These are phyloP conservation scores for Pyrocephalus nanus DNA, from an alignment of 2,797 vertebrate genomes.

Conservation along the genomic window DNA sequence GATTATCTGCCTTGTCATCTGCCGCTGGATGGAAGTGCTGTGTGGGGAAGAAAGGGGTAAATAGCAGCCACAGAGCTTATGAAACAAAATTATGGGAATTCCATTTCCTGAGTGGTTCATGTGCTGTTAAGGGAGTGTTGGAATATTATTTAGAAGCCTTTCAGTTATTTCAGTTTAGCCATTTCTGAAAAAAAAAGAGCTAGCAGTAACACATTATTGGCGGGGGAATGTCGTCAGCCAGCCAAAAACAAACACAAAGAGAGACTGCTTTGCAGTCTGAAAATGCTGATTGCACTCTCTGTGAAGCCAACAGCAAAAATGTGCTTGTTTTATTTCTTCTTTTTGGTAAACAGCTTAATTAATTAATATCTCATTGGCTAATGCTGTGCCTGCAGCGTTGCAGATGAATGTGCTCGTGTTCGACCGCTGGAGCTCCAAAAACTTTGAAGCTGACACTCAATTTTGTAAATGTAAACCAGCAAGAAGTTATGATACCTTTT, in stretches of 20 bases:
- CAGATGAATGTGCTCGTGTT: neutral
- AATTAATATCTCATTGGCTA: neutral
- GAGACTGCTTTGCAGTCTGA: conserved; percentile 15
- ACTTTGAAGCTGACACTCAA: neutral
- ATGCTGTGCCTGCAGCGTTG: neutral
- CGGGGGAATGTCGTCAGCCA: neutral
- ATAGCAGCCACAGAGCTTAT: neutral
- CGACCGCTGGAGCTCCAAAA: neutral
- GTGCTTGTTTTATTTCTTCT: conserved; percentile 4
- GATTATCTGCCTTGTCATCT: neutral
- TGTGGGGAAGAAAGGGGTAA: neutral
- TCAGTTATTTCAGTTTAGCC: neutral
- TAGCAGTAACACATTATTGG: neutral
- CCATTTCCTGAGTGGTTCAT: neutral
- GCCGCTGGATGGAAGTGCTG: neutral
- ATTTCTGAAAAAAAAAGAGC: neutral
- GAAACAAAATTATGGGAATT: neutral
- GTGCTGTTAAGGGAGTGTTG: neutral
- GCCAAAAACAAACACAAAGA: neutral
- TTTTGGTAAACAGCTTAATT: conserved; percentile 39
- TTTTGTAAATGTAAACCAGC: conserved; percentile 29
- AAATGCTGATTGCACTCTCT: conserved; percentile 23
- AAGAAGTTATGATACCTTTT: neutral
- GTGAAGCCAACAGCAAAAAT: conserved; percentile 21
- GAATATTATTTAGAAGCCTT: conserved; percentile 18